Base-by-base conservation (phyloP, 2,797 vertebrate species). In the Sitta carolinensis region DNA sequence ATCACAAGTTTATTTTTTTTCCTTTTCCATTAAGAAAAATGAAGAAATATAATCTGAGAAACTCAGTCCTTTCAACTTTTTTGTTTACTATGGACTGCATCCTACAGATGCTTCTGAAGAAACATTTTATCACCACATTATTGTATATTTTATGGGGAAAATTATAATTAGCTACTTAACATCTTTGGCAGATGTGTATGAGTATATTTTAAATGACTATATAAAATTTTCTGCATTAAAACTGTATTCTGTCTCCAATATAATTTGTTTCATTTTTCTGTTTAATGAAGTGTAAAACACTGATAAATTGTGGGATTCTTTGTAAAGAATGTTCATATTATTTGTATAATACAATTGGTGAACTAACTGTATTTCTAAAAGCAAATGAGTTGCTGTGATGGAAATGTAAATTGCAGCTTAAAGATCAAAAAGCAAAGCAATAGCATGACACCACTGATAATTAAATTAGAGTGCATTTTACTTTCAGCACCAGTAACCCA, bases 241-340 rank as follows among this genome's bases (percentile, higher is more conserved):
- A 76, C 30, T 52, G 67, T 91, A 96, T 84, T 93, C 82, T 91
- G 42, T 79, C 73, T 92, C 66, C 80, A 95, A 74, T 89, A 94
- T 85, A 93, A 93, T 95, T 94, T 90, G 92, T 91, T 96, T 90
- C 69, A 94, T 95, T 96, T 95, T 96, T 94, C 87, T 94, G 79
- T 90, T 97, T 96, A 96, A 97, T 94, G 94, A 94, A 96, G 91
- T 90, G 76, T 93, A 69, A 88, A 94, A 87, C 78, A 92, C 87
- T 95, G 89, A 95, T 88, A 93, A 95, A 92, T 91, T 73, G 45
- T 92, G 59, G 55, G 89, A 93, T 86, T 93, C 38, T 91, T 96
- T 90, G 66, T 88, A 94, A 93, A 93, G 77, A 95, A 38, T 43
- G 36, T 36, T 93, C 72, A 47, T 84, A 64, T 87, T 95, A 89